Percentiles rank a stretch among this genome's conserved stretches.
Evolutionary conservation across 2,797 vertebrate genomes (phyloP).

Genomic region (Sebastes matsubarae): DNA sequence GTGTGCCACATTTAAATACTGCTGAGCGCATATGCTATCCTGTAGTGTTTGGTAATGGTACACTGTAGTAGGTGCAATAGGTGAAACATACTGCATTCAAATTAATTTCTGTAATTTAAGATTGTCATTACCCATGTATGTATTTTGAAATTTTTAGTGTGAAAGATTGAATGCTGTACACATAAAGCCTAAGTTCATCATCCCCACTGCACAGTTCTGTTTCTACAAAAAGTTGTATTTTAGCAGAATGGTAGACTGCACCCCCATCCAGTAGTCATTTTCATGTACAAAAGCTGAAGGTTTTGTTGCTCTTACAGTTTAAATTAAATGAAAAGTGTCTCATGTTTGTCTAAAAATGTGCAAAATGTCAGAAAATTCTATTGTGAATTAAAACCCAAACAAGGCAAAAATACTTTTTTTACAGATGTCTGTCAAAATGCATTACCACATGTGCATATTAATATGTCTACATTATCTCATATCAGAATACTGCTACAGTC

Average conservation of each 20-base stretch:
- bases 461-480: too few relatives aligned
- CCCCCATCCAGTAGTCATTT: neutral
- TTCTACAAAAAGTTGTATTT: neutral
- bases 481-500: too few relatives aligned
- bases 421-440: neutral
- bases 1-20: constrained; percentile 8
- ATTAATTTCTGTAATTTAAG: neutral
- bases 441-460: too few relatives aligned
- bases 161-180: neutral
- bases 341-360: neutral
- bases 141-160: neutral
- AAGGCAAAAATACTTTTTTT: neutral
- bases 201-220: neutral
- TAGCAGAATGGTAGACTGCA: neutral
- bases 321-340: neutral
- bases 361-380: neutral
- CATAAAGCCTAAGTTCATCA: neutral
- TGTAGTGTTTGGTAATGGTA: neutral
- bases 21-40: neutral
- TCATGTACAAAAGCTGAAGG: neutral
- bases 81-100: neutral
- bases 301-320: neutral
- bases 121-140: neutral
- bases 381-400: neutral
- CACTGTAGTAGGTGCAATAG: neutral